Percentiles rank a stretch among this genome's conserved stretches.
phyloP scores from a whole-genome alignment of 2,797 vertebrate species.

The Artibeus lituratus region DNA sequence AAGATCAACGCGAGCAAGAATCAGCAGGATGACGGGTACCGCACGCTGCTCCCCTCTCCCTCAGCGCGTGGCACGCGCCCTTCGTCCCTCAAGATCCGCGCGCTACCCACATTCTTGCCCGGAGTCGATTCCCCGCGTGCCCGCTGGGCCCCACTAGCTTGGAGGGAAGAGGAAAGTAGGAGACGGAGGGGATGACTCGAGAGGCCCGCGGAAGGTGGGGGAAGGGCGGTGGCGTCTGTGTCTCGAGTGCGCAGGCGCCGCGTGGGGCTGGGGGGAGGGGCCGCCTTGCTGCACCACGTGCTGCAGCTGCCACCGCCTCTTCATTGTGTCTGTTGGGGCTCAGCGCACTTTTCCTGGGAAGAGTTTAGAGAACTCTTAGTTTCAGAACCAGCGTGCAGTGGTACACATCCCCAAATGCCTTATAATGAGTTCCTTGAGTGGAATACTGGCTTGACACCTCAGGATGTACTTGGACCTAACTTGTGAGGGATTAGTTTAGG shows the following conservation, averaged over 20 bases:
- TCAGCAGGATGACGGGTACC: conserved; percentile 89
- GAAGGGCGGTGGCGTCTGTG: conserved; percentile 49
- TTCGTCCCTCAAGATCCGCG: neutral
- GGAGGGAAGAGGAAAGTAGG: neutral
- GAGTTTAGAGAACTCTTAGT: neutral
- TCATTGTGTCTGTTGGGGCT: conserved; percentile 4
- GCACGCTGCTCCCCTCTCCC: neutral
- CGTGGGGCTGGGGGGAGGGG: conserved; percentile 54
- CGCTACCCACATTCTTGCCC: neutral
- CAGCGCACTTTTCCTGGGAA: neutral
- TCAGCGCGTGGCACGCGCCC: neutral
- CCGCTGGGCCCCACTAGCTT: neutral
- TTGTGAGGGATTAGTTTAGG: neutral
- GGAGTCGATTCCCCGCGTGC: conserved; percentile 18
- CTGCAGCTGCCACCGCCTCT: conserved; percentile 54
- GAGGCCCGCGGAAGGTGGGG: conserved; percentile 60
- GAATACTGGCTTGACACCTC: neutral
- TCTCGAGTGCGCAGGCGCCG: conserved; percentile 72
- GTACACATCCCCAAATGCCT: accelerated
- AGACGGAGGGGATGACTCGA: neutral
- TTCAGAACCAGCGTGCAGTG: neutral
- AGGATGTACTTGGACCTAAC: neutral
- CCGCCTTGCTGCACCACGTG: neutral
- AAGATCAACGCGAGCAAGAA: conserved; percentile 93
- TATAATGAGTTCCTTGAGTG: neutral